A percentile compares a stretch with the other conserved stretches of the same genome.
Evolutionary conservation across 2,113 vertebrate species (phyloP).

Genomic region (Sus scrofa): DNA sequence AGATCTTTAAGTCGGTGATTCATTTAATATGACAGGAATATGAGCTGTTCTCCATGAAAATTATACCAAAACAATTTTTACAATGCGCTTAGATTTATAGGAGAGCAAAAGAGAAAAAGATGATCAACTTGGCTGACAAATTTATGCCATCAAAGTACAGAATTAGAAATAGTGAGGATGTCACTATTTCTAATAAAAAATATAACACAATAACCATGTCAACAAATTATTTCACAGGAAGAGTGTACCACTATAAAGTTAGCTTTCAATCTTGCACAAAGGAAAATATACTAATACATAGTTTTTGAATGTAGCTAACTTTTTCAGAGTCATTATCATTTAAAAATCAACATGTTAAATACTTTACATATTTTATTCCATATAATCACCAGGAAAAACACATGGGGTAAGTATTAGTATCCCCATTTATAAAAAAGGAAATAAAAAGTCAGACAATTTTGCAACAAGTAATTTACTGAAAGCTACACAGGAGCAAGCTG

Average conservation of each 20-base stretch:
- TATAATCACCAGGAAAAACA: not conserved
- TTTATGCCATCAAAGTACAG: not conserved
- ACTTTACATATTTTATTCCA: not conserved
- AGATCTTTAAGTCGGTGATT: no score
- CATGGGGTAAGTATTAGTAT: not conserved
- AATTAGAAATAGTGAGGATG: not conserved
- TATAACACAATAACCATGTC: not conserved
- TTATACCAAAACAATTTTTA: not conserved
- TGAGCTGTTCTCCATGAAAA: not conserved
- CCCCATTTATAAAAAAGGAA: not conserved
- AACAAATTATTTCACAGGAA: not conserved
- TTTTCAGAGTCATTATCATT: not conserved
- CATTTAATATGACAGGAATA: not conserved
- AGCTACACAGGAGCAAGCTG: not conserved
- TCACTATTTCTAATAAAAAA: not conserved
- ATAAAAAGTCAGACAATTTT: not conserved
- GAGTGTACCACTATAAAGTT: not conserved
- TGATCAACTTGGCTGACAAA: not conserved
- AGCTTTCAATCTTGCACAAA: constrained; percentile 7
- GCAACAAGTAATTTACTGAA: not conserved
- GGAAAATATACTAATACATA: not conserved
- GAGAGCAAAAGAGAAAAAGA: not conserved
- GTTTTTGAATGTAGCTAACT: not conserved
- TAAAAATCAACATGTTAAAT: constrained; percentile 16
- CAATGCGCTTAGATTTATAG: not conserved